Evolutionary conservation across 92 coral and sea anemone genomes (phyloP).

Genomic region (Porites evermanni): DNA sequence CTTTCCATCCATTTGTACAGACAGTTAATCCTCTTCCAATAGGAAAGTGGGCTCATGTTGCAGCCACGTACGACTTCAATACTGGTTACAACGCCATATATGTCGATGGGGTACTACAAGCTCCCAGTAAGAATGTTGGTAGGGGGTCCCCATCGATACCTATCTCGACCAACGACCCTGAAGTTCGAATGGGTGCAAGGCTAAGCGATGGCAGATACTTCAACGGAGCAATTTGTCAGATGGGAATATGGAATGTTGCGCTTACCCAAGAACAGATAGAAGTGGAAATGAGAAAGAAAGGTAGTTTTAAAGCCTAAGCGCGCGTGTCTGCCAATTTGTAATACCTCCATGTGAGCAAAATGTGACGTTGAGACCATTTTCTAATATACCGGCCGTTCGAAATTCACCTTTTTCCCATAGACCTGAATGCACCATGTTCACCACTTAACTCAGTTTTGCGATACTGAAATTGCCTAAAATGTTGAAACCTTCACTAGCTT

Average conservation of each 20-base stretch:
- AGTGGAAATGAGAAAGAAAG: background rate
- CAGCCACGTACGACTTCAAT: conserved; percentile 2
- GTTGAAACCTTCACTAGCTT: too few species aligned
- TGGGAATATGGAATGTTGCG: conserved; percentile 21
- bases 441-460: too few species aligned
- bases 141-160: too few species aligned
- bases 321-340: background rate
- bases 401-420: too few species aligned
- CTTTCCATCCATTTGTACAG: background rate
- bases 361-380: too few species aligned
- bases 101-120: background rate
- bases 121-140: background rate
- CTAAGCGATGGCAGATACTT: conserved; percentile 22
- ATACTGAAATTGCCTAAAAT: too few species aligned
- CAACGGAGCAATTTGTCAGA: conserved; percentile 25
- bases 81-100: conserved; percentile 4
- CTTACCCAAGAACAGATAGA: conserved; percentile 6
- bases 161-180: background rate
- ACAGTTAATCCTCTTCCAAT: background rate
- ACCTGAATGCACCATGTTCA: too few species aligned
- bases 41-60: conserved; percentile 28
- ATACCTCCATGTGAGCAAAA: too few species aligned
- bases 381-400: too few species aligned
- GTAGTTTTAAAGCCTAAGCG: background rate
- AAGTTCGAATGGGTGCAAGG: conserved; percentile 35